Percentiles rank a stretch among this genome's conserved stretches.
phyloP scores from a whole-genome alignment of 1,140 invertebrate species.

The Rhopalosiphum padi region DNA sequence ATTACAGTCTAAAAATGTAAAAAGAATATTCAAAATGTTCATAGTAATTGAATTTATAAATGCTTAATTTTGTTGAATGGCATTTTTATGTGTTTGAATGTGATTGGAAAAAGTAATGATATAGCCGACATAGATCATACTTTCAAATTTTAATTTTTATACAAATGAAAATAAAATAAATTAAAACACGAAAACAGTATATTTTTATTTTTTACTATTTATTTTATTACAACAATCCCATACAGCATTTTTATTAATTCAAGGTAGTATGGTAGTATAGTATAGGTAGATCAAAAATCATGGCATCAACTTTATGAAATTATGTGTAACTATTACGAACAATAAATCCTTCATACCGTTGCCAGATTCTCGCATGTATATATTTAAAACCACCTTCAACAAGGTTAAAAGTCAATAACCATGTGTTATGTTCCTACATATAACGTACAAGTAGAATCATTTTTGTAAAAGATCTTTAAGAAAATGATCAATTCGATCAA shows the following conservation, averaged over 20 bases:
- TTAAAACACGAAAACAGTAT: not conserved
- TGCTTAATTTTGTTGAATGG: not conserved
- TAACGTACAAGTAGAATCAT: not conserved
- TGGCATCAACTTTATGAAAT: not conserved
- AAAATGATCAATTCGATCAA: not conserved
- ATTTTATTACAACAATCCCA: too few relatives aligned
- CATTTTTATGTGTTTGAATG: not conserved
- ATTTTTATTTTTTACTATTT: too few relatives aligned
- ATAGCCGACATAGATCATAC: not conserved
- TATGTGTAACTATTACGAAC: not conserved
- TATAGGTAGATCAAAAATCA: not conserved
- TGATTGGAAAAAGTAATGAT: not conserved
- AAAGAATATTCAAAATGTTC: not conserved
- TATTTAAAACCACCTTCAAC: constrained; percentile 48
- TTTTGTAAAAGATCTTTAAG: not conserved
- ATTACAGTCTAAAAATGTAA: not conserved
- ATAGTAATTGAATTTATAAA: not conserved
- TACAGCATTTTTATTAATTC: too few relatives aligned
- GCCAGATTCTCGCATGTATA: constrained; percentile 19
- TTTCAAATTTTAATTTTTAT: not conserved
- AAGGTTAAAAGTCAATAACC: constrained; percentile 47
- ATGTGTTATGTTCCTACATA: not conserved
- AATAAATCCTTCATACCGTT: not conserved
- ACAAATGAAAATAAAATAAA: not conserved
- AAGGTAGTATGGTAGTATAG: too few relatives aligned